These are phyloP conservation scores for Ptilonorhynchus violaceus DNA, from an alignment of 2,113 vertebrate species.

Conservation along the genomic window DNA sequence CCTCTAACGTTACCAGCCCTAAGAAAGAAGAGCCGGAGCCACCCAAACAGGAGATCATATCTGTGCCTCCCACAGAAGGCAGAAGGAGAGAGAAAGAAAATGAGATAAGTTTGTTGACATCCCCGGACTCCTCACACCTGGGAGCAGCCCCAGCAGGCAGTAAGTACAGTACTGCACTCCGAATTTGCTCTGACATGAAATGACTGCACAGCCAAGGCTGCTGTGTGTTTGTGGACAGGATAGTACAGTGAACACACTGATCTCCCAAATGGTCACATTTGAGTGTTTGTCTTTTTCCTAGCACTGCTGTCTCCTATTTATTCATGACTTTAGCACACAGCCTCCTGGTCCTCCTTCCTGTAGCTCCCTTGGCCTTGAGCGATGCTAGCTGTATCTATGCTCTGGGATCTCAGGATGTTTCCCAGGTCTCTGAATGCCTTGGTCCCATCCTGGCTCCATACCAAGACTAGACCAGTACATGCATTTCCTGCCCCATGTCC, in stretches of 20 bases:
- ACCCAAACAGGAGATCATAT: not conserved
- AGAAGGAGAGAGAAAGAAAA: not conserved
- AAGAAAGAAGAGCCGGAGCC: not conserved
- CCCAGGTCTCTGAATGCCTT: not conserved
- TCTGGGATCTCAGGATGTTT: not conserved
- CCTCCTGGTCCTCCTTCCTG: not conserved
- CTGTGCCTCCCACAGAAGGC: not conserved
- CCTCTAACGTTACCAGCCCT: not conserved
- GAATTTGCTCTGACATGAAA: not conserved
- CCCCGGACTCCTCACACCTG: not conserved
- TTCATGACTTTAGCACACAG: not conserved
- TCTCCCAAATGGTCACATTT: not conserved
- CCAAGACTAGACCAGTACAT: too few species aligned
- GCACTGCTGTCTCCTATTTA: not conserved
- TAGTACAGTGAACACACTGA: fast-evolving
- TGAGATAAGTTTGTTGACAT: not conserved
- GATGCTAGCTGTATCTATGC: not conserved
- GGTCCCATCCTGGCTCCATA: not conserved
- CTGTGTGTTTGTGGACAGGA: fast-evolving
- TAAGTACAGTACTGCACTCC: not conserved
- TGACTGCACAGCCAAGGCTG: not conserved
- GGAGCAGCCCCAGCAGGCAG: not conserved
- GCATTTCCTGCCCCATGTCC: not conserved
- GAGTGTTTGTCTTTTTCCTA: not conserved
- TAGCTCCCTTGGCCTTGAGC: not conserved